These are phyloP conservation scores for Cheilosia soror DNA, from an alignment of 2,888 invertebrate species.

Conservation along the genomic window DNA sequence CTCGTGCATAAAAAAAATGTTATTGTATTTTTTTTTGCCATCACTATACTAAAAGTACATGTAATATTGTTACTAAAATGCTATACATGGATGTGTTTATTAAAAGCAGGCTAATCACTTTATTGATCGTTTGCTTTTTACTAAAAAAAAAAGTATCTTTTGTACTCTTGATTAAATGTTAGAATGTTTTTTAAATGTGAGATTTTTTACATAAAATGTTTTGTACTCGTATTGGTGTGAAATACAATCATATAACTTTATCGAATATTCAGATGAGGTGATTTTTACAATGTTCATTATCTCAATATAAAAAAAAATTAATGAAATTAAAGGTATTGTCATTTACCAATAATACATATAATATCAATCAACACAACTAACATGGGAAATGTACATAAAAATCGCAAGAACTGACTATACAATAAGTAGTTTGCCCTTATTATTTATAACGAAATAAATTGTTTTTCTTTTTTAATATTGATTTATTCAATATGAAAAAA, in stretches of 20 bases:
- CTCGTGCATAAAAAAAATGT: conserved; percentile 12
- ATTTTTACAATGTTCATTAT: conserved; percentile 55
- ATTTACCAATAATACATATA: conserved; percentile 38
- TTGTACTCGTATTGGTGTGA: conserved; percentile 82
- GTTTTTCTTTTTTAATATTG: conserved; percentile 20
- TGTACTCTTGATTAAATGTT: conserved; percentile 40
- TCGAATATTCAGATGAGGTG: conserved; percentile 50
- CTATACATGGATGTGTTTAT: conserved; percentile 26
- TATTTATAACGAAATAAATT: conserved; percentile 69
- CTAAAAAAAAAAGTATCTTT: conserved; percentile 34
- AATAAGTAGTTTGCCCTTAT: conserved; percentile 83
- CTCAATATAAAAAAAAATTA: conserved; percentile 22
- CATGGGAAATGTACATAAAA: conserved; percentile 69
- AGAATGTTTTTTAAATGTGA: conserved; percentile 49
- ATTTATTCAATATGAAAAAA: conserved; percentile 22
- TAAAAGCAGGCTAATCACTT: conserved; percentile 37
- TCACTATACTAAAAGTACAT: conserved; percentile 35
- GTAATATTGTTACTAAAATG: conserved; percentile 43
- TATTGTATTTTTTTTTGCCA: conserved; percentile 45
- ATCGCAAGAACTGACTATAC: conserved; percentile 83
- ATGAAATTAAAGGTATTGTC: conserved; percentile 12
- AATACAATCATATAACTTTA: conserved; percentile 82
- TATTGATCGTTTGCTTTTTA: conserved; percentile 58
- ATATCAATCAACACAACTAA: conserved; percentile 48
- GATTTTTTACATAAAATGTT: conserved; percentile 66